phyloP scores from a whole-genome alignment of 2,797 vertebrate genomes.

The Botia kubotai region DNA sequence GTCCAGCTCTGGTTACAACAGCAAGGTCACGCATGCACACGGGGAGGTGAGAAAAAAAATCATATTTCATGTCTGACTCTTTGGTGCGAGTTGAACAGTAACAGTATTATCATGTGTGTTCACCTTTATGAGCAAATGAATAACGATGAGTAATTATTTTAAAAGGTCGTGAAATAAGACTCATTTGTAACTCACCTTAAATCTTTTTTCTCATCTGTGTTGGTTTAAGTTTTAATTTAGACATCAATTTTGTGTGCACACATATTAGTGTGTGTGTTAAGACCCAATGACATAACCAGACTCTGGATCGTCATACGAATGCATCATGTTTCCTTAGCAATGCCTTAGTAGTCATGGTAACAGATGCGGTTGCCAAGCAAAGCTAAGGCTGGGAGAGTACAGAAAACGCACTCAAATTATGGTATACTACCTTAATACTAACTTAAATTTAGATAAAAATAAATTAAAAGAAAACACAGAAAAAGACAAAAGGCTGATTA shows the following conservation, averaged over 20 bases:
- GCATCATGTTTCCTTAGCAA: slow-evolving; percentile 2
- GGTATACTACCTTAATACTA: neutral
- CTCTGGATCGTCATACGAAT: neutral
- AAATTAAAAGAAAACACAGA: neutral
- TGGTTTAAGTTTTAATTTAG: neutral
- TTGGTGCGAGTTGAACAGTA: slow-evolving; percentile 34
- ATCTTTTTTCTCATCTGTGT: no score
- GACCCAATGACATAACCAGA: neutral
- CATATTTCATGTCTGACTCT: slow-evolving; percentile 52
- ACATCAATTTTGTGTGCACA: neutral
- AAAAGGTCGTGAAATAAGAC: no score
- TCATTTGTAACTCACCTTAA: no score
- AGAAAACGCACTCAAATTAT: neutral
- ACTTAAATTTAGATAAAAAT: neutral
- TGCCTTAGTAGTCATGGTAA: slow-evolving; percentile 2
- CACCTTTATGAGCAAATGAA: no score
- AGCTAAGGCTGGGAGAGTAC: neutral
- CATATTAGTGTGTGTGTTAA: neutral
- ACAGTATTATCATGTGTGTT: no score
- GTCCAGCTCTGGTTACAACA: slow-evolving; percentile 49
- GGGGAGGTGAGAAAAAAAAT: slow-evolving; percentile 42
- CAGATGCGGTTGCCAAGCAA: neutral
- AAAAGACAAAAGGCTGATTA: neutral
- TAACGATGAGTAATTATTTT: no score
- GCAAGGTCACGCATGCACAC: slow-evolving; percentile 57